phyloP scores from a whole-genome alignment of 1,140 invertebrate species.

The Reticulitermes speratus region DNA sequence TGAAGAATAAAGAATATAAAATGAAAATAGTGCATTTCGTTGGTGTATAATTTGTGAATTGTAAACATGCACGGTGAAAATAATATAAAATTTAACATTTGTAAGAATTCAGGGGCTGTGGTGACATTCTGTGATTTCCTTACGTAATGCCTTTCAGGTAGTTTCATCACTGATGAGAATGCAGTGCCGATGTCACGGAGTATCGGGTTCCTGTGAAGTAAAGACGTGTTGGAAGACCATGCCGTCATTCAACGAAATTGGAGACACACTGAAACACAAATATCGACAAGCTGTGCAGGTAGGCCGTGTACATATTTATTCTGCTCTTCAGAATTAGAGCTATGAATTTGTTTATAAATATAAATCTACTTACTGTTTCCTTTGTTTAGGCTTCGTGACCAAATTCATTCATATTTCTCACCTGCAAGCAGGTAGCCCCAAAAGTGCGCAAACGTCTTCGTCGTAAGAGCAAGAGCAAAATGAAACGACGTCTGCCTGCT shows the following conservation, averaged over 20 bases:
- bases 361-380: slow-evolving; percentile 25
- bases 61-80: no score
- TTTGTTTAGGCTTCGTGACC: background rate
- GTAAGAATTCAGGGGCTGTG: no score
- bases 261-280: slow-evolving; percentile 55
- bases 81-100: no score
- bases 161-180: slow-evolving; percentile 53
- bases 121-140: no score
- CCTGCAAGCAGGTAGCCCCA: slow-evolving; percentile 37
- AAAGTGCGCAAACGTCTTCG: slow-evolving; percentile 43
- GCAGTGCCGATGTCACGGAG: slow-evolving; percentile 64
- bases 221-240: slow-evolving; percentile 64
- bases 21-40: no score
- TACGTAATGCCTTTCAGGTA: slow-evolving; percentile 40
- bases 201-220: slow-evolving; percentile 64
- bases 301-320: background rate
- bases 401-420: slow-evolving; percentile 10
- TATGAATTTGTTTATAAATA: background rate
- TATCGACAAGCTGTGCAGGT: slow-evolving; percentile 53
- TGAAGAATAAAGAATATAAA: no score
- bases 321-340: background rate
- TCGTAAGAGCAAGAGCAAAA: slow-evolving; percentile 41
- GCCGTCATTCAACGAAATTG: slow-evolving; percentile 56
- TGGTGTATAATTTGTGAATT: no score
- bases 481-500: slow-evolving; percentile 40